Base-by-base conservation (phyloP, 2,888 invertebrate species). In the Ceraclea dissimilis region DNA sequence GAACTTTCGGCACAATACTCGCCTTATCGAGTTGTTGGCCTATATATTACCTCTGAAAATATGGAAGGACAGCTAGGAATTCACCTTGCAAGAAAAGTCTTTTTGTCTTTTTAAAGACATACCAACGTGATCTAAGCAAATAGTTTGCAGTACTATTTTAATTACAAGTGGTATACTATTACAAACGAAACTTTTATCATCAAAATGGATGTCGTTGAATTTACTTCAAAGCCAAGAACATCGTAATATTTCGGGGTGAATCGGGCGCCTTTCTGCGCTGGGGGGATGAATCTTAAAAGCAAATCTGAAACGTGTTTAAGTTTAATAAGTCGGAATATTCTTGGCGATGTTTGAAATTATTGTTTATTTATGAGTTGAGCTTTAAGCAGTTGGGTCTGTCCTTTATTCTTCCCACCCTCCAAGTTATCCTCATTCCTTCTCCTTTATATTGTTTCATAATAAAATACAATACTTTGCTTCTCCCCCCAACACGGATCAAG, bases 271-370 rank as follows among this genome's bases (percentile, higher is more conserved):
- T 46, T 46, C 51, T 31, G 49, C 19, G 39, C 39, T 39, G 16
- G 20, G 46, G 46, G 18, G 52, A 47, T 43, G 49, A 61, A 61
- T 61, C 60, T 61, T 55, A 59, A 61, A 59, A 61, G 59, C 61
- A 61, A 61, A 61, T 61, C 61, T 59, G 61, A 61, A 59, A 61
- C 56, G 60, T 61, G 61, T 61, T 58, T 57, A 52, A 61, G 61
- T 61, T 61, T 61, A 61, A 61, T 61, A 61, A 61, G 61, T 61
- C 59, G 59, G 59, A 61, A 59, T 59, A 61, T 61, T 61, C 61
- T 59, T 49, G 59, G 52, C 57, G 57, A 59, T 59, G 58, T 56
- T 56, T 53, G 58, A 58, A 59, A 61, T 61, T 61, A 59, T 61
- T 61, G 61, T 61, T 61, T 61, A 61, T 61, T 61, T 61, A 61